phyloP scores from a whole-genome alignment of 2,113 vertebrate species.

The Sardina pilchardus region DNA sequence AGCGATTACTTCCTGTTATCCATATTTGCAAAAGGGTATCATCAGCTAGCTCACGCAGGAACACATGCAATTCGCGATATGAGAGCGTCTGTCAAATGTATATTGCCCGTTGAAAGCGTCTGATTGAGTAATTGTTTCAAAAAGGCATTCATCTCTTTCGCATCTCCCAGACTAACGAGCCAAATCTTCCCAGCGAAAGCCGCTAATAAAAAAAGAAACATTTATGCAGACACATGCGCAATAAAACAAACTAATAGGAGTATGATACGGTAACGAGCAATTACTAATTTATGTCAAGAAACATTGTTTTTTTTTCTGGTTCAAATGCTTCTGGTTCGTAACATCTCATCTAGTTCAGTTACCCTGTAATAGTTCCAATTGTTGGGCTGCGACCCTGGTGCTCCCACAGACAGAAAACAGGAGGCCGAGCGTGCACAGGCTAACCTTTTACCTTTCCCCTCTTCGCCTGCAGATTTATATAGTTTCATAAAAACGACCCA shows the following conservation, averaged over 20 bases:
- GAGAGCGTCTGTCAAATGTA: neutral
- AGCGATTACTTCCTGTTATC: neutral
- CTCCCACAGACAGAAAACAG: neutral
- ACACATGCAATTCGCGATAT: neutral
- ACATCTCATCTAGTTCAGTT: neutral
- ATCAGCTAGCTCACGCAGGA: neutral
- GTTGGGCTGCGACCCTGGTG: neutral
- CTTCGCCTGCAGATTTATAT: slow-evolving; percentile 63
- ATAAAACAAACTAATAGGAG: neutral
- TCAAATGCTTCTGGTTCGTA: neutral
- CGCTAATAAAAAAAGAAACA: neutral
- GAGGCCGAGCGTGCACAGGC: slow-evolving; percentile 55
- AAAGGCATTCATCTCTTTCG: neutral
- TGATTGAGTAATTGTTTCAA: neutral
- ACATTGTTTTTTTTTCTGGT: neutral
- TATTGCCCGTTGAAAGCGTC: neutral
- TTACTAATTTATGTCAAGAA: neutral
- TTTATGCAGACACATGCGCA: neutral
- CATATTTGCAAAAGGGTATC: neutral
- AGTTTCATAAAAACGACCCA: slow-evolving; percentile 66
- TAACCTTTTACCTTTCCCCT: slow-evolving; percentile 45
- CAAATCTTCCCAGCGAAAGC: neutral
- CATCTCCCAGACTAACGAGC: neutral
- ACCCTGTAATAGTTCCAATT: neutral
- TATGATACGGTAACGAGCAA: neutral